phyloP scores from a whole-genome alignment of 2,113 vertebrate species.

The Hippocampus barbouri region DNA sequence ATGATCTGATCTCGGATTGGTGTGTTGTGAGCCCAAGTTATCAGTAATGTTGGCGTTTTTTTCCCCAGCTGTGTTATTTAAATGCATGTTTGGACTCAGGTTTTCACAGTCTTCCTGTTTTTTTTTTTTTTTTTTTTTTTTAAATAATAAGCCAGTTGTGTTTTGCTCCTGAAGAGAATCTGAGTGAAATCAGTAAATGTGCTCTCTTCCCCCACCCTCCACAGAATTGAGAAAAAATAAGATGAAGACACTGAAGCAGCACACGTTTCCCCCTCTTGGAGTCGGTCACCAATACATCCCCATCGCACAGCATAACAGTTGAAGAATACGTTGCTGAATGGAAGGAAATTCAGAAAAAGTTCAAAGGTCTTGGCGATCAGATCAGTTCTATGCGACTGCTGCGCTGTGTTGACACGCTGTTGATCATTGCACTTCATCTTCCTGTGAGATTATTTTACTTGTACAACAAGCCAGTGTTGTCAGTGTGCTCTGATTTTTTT shows the following conservation, averaged over 20 bases:
- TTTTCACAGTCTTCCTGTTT: not conserved
- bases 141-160: not conserved
- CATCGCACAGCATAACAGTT: conserved; percentile 19
- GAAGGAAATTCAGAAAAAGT: conserved; percentile 34
- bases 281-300: conserved; percentile 40
- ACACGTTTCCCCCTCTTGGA: conserved; percentile 21
- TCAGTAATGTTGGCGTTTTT: conserved; percentile 14
- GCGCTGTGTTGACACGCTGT: conserved; percentile 36
- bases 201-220: conserved; percentile 20
- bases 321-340: conserved; percentile 33
- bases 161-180: too few relatives aligned
- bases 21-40: conserved; percentile 17
- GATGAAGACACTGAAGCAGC: conserved; percentile 40
- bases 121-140: too few relatives aligned
- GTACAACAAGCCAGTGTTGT: conserved; percentile 34
- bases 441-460: conserved; percentile 51
- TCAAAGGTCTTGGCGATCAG: conserved; percentile 10
- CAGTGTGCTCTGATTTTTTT: conserved; percentile 16
- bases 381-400: conserved; percentile 27
- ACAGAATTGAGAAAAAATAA: conserved; percentile 72
- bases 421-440: conserved; percentile 62
- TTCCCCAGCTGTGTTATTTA: not conserved
- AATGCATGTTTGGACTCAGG: conserved; percentile 39
- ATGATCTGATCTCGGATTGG: conserved; percentile 22
- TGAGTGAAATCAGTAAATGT: not conserved